Percentiles rank a stretch among this genome's conserved stretches.
Conservation (phyloP, 2,888 invertebrate genomes). For the Oligia latruncula region DNA sequence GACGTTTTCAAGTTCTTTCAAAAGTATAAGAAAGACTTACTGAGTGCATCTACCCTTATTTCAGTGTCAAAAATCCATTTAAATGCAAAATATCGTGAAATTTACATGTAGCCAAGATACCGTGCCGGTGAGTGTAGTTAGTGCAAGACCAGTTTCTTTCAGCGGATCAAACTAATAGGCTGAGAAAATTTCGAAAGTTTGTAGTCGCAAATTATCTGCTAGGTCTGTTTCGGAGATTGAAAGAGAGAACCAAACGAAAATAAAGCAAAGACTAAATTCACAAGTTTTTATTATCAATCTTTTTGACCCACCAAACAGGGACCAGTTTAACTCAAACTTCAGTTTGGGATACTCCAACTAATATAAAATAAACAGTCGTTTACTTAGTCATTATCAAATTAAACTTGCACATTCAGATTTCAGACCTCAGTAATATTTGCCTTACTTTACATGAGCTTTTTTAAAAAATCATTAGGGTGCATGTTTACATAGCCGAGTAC, state of each 20-base stretch:
- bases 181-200: conserved; percentile 39
- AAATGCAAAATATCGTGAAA: too few relatives aligned
- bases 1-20: too few relatives aligned
- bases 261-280: conserved; percentile 1
- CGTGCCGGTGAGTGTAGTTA: not conserved
- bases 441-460: not conserved
- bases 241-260: conserved; percentile 12
- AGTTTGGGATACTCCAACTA: conserved; percentile 5
- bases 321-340: not conserved
- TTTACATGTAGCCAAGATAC: too few relatives aligned
- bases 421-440: not conserved
- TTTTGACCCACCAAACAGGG: not conserved
- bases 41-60: too few relatives aligned
- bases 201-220: not conserved
- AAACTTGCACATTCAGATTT: not conserved
- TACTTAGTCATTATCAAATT: not conserved
- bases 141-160: conserved; percentile 30
- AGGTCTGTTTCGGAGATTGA: conserved; percentile 11
- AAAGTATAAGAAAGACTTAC: too few relatives aligned
- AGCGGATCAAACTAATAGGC: conserved; percentile 4
- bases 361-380: not conserved
- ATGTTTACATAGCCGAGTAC: not conserved
- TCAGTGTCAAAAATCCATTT: too few relatives aligned
- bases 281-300: conserved; percentile 17
- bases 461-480: not conserved